Evolutionary conservation across 2,797 vertebrate genomes (phyloP).

Genomic region (Phataginus tricuspis): DNA sequence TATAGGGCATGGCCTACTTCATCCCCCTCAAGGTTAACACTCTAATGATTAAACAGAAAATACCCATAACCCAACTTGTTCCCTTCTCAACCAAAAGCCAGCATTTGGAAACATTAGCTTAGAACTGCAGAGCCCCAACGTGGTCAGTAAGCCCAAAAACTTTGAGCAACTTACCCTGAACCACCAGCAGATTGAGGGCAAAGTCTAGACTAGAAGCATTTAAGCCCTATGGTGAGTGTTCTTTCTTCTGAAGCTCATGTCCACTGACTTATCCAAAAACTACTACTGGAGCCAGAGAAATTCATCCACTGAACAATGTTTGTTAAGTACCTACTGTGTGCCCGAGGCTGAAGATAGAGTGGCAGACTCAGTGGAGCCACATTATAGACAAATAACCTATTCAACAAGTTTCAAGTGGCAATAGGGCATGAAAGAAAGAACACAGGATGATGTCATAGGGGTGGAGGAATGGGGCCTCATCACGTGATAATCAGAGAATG

Average conservation of each 20-base stretch:
- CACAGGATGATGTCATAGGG: not conserved
- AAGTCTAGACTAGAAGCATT: not conserved
- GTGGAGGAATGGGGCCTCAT: not conserved
- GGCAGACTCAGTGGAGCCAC: not conserved
- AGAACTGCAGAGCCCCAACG: not conserved
- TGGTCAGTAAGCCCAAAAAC: not conserved
- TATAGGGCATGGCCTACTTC: not conserved
- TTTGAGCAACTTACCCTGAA: not conserved
- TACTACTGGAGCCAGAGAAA: not conserved
- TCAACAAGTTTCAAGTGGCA: not conserved
- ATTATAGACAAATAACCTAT: not conserved
- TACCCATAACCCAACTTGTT: not conserved
- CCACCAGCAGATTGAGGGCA: not conserved
- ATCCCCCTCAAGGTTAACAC: not conserved
- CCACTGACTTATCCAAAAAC: not conserved
- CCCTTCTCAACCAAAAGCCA: not conserved
- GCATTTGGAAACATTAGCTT: not conserved
- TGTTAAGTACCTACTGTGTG: not conserved
- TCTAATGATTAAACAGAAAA: not conserved
- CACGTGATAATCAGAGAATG: not conserved
- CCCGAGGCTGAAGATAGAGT: not conserved
- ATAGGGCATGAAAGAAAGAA: not conserved
- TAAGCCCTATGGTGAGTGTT: not conserved
- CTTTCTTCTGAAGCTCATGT: not conserved
- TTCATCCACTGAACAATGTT: not conserved